Evolutionary conservation across 2,888 invertebrate genomes (phyloP), one percentile per base, ranked within the genome.

Genomic region (Ormyrus labotus): DNA sequence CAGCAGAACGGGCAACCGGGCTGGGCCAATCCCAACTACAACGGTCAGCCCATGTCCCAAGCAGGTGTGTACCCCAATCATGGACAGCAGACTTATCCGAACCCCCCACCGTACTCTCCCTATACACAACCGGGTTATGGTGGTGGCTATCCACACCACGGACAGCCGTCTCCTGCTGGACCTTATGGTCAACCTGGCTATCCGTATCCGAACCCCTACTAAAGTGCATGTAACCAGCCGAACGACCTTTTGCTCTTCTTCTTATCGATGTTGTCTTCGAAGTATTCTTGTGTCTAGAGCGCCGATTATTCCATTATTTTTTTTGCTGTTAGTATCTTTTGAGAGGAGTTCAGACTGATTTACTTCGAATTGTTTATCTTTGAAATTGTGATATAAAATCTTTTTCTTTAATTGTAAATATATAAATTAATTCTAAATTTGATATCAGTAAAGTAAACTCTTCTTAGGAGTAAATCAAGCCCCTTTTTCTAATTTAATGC

Each of bases 1-100:
- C 88, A 85, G 63, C 75, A 78, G 45, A 81, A 88, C 73, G 89
- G 89, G 57, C 83, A 86, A 48, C 88, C 90, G n/a, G 89, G 84
- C 71, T 90, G 90, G 90, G 87, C 88, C 34, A 90, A 90, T 84
- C 90, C 90, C 0, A 88, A 82, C 84, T 90, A 90, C 84, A 90
- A 90, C 80, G 87, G 87, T 11, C 90, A 90, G 79, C 86, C 88
- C 72, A 89, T 88, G 88, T 88, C 90, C 81, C 89, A 89, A 87
- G 87, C 89, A 90, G 90, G 90, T 90, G 89, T 86, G 90, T 90
- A 90, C 87, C 87, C 88, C 71, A 86, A 85, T 85, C 87, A 88
- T 83, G 87, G 87, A 64, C 89, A 87, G 85, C 86, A 84, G 84
- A 84, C 84, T 83, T 88, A 88, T 83, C 83, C 86, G 85, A 87